Evolutionary conservation across 2,797 vertebrate species (phyloP), one percentile per base, ranked within the genome.

Genomic region (Chiloscyllium punctatum): DNA sequence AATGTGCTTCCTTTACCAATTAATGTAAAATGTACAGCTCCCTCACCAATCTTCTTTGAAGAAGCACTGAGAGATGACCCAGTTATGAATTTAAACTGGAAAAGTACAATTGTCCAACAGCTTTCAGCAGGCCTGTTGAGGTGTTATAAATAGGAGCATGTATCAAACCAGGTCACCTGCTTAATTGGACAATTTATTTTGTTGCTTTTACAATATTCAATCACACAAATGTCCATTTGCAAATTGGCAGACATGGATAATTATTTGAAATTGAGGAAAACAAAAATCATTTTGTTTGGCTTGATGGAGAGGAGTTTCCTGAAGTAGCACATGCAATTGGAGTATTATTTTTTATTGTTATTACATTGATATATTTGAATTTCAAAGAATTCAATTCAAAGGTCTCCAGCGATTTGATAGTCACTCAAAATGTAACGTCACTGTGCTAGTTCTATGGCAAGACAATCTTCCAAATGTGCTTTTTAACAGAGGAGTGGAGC

Each of bases 1-100:
- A 77, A 77, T 74, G 94, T 53, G 94, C 42, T 95, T 95, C 94
- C 94, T 95, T 95, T 53, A 74, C 94, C 69, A 95, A 95, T 95
- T 95, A 95, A 95, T 95, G 94, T 53, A 53, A 95, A 95, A 53
- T 27, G 30, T 72, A 77, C 4, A 95, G 51, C 48, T 95, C 94
- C 71, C 71, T 77, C 68, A 94, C 92, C 92, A 72, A 72, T 94
- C 94, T 95, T 77, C 30, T 95, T 95, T 94, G 92, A 94, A 71
- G 92, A 94, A 72, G 66, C 94, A 94, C 48, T 51, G 94, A 48
- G 69, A 94, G 69, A 74, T 94, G 94, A 94, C 94, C 94, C 71
- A 94, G 69, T 94, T 94, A 72, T 74, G 71, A 33, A 94, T 94
- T 94, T 48, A 74, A 72, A 74, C 68, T 74, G 16, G 94, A 51